Conservation (phyloP, 1,140 invertebrate genomes). For the Wasmannia auropunctata region DNA sequence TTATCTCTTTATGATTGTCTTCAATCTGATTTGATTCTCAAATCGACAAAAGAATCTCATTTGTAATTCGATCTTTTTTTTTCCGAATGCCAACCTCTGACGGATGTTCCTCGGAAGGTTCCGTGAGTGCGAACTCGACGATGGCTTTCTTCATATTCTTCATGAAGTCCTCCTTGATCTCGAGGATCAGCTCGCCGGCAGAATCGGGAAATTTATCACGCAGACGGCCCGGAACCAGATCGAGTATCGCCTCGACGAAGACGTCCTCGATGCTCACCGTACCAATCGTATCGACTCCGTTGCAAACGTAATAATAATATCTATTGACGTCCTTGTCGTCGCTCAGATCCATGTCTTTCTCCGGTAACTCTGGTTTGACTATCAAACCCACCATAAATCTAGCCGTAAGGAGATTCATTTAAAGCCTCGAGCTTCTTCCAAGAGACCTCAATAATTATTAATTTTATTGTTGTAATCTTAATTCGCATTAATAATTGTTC, state of each 20-base stretch:
- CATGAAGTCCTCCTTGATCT: constrained; percentile 92
- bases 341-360: constrained; percentile 59
- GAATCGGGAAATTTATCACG: constrained; percentile 86
- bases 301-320: constrained; percentile 95
- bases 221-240: constrained; percentile 85
- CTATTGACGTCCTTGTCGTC: constrained; percentile 90
- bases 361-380: constrained; percentile 83
- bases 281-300: constrained; percentile 95
- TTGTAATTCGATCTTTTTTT: neutral
- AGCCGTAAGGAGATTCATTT: constrained; percentile 11
- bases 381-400: constrained; percentile 91
- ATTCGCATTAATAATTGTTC: constrained; percentile 68
- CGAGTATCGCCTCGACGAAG: constrained; percentile 86
- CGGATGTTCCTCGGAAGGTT: constrained; percentile 83
- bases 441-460: neutral
- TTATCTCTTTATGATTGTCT: neutral
- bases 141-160: constrained; percentile 94
- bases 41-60: neutral
- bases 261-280: constrained; percentile 91
- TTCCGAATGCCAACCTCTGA: constrained; percentile 4
- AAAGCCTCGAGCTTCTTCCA: neutral
- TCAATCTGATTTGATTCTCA: neutral
- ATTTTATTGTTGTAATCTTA: neutral
- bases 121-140: constrained; percentile 93
- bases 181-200: constrained; percentile 86